Evolutionary conservation across 2,113 vertebrate species (phyloP), one percentile per base, ranked within the genome.

Genomic region (Scomber colias): DNA sequence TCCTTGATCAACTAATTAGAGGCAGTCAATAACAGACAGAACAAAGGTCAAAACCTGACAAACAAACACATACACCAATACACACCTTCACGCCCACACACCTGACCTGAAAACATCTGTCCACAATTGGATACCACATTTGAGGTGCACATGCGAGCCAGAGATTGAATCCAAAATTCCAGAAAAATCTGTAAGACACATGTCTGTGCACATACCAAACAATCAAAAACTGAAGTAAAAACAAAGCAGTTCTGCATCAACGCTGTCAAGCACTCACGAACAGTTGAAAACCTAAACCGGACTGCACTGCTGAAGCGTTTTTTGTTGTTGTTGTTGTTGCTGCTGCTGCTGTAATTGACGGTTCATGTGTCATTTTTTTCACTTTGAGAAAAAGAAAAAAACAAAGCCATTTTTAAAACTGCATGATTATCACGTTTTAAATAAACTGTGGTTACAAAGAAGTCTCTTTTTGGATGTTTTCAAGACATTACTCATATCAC

Each of bases 21-120:
- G 44, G 51, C 13, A 0, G 59, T 61, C 64, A 60, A 81, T 73
- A 60, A 46, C 51, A 31, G 19, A 13, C 35, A 45, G 65, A 11
- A 11, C 44, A 77, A 56, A 71, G 85, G 69, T 86, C 71, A 86
- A 68, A 53, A 54, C 57, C 50, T 71, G 55, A 71, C 44, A 50
- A 31, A 14, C 57, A 69, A 73, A 77, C 63, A 77, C 44, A 66
- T 2, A 16, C 16, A 17, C 19, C 35, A 9, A 31, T 59, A 59
- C 19, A 27, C 62, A 61, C 19, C 35, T 5, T 30, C 70, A 51
- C 71, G 1, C 21, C 21, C 49, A 48, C 40, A 66, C 73, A 77
- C 17, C 49, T 3, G 2, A 45, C 57, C 7, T 35, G 27, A 21
- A 48, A 61, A 66, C 49, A 66, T 74, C 17, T 46, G 40, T 49